phyloP scores from a whole-genome alignment of 2,113 vertebrate genomes.

The Oreochromis aureus region DNA sequence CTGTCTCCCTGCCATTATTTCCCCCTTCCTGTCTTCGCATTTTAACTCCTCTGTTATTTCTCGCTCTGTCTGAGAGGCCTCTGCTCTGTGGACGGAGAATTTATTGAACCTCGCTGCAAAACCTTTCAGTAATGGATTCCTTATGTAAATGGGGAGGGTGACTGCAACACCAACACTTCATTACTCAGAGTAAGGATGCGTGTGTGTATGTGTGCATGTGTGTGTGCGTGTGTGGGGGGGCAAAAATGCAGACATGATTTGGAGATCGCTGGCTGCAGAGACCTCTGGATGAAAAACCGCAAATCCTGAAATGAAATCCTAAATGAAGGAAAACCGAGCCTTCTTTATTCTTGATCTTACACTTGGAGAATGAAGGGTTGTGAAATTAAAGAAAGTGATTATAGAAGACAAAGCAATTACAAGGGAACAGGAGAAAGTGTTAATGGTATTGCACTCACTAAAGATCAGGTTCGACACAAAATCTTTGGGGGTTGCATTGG shows the following conservation, averaged over 20 bases:
- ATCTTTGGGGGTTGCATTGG: neutral
- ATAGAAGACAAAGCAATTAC: neutral
- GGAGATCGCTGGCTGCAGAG: neutral
- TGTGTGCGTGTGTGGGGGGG: neutral
- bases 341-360: neutral
- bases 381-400: neutral
- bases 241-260: neutral
- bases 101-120: slow-evolving; percentile 42
- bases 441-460: neutral
- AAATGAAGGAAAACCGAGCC: neutral
- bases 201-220: neutral
- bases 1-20: slow-evolving; percentile 2
- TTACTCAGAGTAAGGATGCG: slow-evolving; percentile 22
- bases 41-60: neutral
- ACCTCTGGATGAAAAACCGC: neutral
- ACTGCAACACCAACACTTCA: slow-evolving; percentile 40
- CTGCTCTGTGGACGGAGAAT: neutral
- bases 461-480: neutral
- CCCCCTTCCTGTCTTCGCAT: neutral
- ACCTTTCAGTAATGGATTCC: slow-evolving; percentile 54
- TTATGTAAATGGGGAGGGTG: slow-evolving; percentile 50
- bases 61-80: neutral
- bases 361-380: neutral
- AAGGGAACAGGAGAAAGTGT: neutral
- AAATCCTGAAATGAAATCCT: neutral